Conservation (phyloP, 2,888 invertebrate genomes). For the Papilio elwesi region DNA sequence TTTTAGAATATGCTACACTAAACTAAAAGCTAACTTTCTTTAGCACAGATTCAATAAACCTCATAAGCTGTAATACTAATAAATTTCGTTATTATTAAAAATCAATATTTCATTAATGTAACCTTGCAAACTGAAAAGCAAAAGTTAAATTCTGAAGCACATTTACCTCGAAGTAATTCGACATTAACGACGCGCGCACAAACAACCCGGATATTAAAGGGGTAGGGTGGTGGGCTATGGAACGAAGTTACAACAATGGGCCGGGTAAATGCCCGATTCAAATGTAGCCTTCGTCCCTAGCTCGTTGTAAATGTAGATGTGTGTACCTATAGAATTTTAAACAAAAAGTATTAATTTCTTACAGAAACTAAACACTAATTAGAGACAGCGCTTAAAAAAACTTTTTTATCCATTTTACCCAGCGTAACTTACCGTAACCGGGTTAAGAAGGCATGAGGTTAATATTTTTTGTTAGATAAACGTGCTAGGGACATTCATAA, state of each 20-base stretch:
- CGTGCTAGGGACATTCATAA: neutral
- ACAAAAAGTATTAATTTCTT: no score
- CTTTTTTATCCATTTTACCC: no score
- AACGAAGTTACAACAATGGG: constrained; percentile 36
- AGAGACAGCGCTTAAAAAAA: no score
- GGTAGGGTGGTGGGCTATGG: neutral
- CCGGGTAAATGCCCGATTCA: constrained; percentile 25
- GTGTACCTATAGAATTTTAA: neutral
- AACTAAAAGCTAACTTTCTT: no score
- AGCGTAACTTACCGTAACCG: no score
- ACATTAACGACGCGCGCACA: constrained; percentile 26
- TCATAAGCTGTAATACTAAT: neutral
- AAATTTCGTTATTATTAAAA: neutral
- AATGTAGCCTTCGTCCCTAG: constrained; percentile 8
- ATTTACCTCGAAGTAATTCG: constrained; percentile 33
- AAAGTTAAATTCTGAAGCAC: constrained; percentile 10
- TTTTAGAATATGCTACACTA: no score
- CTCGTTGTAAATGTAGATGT: neutral
- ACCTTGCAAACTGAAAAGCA: constrained; percentile 11
- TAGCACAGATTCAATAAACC: no score
- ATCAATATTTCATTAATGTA: neutral
- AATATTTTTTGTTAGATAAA: no score
- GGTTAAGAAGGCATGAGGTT: no score
- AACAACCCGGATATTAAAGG: constrained; percentile 40
- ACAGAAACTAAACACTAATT: no score